Conservation (phyloP, 2,113 vertebrate genomes). For the Apus apus region DNA sequence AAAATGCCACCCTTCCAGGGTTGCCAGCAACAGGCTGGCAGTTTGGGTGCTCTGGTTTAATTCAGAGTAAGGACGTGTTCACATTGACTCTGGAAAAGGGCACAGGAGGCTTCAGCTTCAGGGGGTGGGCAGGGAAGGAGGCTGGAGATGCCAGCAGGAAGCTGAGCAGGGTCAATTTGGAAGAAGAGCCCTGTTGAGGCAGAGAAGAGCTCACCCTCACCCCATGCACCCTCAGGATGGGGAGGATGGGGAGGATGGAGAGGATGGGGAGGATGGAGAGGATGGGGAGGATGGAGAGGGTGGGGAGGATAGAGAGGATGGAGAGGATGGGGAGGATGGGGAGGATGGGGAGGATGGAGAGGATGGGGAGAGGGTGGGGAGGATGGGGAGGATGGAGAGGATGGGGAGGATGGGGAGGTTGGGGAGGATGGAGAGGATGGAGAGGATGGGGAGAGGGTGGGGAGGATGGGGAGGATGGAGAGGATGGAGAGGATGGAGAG, state of each 20-base stretch:
- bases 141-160: fast-evolving
- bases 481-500: no score
- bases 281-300: no score
- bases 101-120: neutral
- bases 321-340: neutral
- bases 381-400: neutral
- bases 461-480: neutral
- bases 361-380: no score
- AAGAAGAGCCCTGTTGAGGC: neutral
- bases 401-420: neutral
- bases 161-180: neutral
- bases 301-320: neutral
- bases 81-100: neutral
- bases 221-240: neutral
- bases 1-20: neutral
- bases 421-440: no score
- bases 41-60: neutral
- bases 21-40: neutral
- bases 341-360: no score
- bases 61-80: neutral
- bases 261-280: neutral
- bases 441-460: neutral
- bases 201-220: neutral
- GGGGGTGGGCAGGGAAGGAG: neutral
- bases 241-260: no score